Evolutionary conservation across 2,113 vertebrate genomes (phyloP), one percentile per base, ranked within the genome.

Genomic region (Proterorhinus semilunaris): DNA sequence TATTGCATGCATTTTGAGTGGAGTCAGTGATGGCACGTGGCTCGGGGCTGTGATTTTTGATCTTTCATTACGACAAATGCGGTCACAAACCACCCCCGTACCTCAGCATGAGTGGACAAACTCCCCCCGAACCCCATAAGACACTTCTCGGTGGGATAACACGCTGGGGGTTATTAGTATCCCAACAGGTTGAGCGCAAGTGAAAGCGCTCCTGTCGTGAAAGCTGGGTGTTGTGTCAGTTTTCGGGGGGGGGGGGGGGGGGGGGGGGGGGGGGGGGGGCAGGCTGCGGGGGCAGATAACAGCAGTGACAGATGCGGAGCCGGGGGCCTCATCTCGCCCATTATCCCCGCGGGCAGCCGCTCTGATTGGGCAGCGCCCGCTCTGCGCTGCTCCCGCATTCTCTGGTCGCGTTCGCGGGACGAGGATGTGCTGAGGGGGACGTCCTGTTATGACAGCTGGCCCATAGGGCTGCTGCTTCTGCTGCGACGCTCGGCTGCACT

Each of bases 401-500:
- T 59, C 36, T 59, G 27, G 57, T 59, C 80, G 78, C 62, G 77
- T 74, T 78, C 72, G 70, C 17, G 74, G 76, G 80, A 62, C 27
- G 71, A 66, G 71, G 45, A 65, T 66, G 77, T 61, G 72, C 27
- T 36, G 27, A 36, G 64, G 71, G 69, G 76, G 81, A 68, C 76
- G 62, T 70, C 72, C 75, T 82, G 87, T 87, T 89, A 73, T 89
- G 83, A 87, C 89, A 91, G 85, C 87, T 90, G 85, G 36, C 67
- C 52, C 62, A 47, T 64, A 70, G 79, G 78, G 57, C 46, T 80
- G 62, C 27, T 36, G 27, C 27, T 36, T 36, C 76, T 76, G 58
- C 49, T 78, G 62, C 15, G 66, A 58, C 59, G 63, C 67, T 68
- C 53, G 65, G 72, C 5, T 62, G 75, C 79, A 78, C 81, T 44